Percentiles rank a stretch among this genome's conserved stretches.
These are phyloP conservation scores for Aegotheles bennettii DNA, from an alignment of 2,113 vertebrate genomes.

Conservation along the genomic window DNA sequence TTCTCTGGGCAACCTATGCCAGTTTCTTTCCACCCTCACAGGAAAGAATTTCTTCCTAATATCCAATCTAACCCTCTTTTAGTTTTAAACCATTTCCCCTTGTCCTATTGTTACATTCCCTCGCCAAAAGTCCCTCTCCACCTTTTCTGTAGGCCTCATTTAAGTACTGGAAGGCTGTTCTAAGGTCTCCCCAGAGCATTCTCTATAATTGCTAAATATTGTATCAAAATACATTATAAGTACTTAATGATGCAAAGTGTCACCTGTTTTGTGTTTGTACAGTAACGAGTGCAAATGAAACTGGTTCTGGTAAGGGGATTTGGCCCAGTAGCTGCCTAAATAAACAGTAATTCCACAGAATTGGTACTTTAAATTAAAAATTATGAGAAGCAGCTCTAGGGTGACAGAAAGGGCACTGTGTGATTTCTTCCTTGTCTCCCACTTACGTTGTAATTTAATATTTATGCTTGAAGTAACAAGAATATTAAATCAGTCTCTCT, in stretches of 20 bases:
- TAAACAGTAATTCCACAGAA: not conserved
- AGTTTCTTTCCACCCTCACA: no score
- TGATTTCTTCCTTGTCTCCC: not conserved
- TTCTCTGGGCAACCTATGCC: no score
- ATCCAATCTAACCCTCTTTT: no score
- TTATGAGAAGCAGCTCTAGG: not conserved
- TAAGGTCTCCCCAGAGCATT: no score
- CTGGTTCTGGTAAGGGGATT: not conserved
- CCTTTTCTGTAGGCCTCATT: no score
- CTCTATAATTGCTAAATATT: not conserved
- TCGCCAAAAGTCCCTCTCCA: no score
- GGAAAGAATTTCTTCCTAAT: no score
- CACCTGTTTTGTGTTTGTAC: not conserved
- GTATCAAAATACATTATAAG: not conserved
- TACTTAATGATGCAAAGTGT: not conserved
- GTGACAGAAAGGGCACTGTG: not conserved
- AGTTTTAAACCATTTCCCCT: no score
- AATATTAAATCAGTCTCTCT: conserved; percentile 16
- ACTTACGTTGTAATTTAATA: not conserved
- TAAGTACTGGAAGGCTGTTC: no score
- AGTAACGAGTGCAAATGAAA: not conserved
- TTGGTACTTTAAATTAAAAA: not conserved
- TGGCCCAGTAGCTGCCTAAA: not conserved
- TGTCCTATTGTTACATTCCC: no score
- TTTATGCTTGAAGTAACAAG: not conserved